Evolutionary conservation across 2,113 vertebrate genomes (phyloP).

Genomic region (Euleptes europaea): DNA sequence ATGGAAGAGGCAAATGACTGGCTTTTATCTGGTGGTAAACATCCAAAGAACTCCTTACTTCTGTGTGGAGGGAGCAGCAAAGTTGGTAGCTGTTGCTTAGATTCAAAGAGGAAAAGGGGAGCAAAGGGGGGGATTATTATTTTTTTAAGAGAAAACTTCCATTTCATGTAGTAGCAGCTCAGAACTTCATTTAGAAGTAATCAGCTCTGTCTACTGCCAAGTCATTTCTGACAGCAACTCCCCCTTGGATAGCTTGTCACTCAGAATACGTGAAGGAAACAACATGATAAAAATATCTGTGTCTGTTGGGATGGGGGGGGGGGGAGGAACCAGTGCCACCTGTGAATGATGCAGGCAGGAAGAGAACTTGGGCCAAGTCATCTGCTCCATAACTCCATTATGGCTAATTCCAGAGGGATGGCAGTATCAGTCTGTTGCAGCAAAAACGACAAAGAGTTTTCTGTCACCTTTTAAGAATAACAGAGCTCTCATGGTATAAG

Average conservation of each 20-base stretch:
- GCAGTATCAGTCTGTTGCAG: slow-evolving; percentile 29
- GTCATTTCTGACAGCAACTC: slow-evolving; percentile 60
- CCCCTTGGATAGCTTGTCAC: slow-evolving; percentile 51
- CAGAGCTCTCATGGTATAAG: neutral
- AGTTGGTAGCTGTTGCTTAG: slow-evolving; percentile 64
- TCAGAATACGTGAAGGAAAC: slow-evolving; percentile 33
- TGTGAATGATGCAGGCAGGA: slow-evolving; percentile 12
- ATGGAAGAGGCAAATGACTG: slow-evolving; percentile 76
- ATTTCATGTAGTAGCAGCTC: slow-evolving; percentile 75
- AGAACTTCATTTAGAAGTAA: slow-evolving; percentile 78
- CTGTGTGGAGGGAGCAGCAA: slow-evolving; percentile 63
- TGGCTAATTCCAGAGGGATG: slow-evolving; percentile 33
- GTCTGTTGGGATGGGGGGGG: slow-evolving; percentile 20
- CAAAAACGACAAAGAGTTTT: neutral
- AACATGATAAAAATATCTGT: slow-evolving; percentile 19
- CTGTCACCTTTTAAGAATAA: neutral
- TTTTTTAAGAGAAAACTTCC: slow-evolving; percentile 61
- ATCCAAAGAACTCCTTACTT: slow-evolving; percentile 65
- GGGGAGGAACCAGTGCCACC: neutral
- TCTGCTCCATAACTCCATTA: slow-evolving; percentile 44
- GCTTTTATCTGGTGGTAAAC: slow-evolving; percentile 73
- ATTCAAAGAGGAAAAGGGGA: slow-evolving; percentile 53
- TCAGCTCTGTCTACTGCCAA: slow-evolving; percentile 60
- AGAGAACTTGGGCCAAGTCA: slow-evolving; percentile 26
- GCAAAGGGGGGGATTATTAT: neutral